Evolutionary conservation across 2,113 vertebrate genomes (phyloP).

Genomic region (Rynchops niger): DNA sequence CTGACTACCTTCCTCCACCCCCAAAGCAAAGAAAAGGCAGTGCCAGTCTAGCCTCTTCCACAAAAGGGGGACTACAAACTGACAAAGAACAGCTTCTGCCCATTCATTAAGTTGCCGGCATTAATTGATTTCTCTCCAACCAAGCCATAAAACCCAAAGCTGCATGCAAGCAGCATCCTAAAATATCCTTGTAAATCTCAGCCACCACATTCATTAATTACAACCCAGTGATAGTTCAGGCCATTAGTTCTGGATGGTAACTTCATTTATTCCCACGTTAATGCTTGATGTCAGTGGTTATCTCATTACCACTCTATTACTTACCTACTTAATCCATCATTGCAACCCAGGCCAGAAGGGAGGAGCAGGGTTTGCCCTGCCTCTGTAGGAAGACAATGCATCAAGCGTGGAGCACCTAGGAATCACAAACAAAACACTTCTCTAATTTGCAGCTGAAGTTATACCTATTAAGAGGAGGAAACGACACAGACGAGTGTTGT

Average conservation of each 20-base stretch:
- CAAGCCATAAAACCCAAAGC: conserved; percentile 60
- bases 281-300: conserved; percentile 71
- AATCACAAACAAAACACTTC: conserved; percentile 24
- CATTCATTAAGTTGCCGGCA: conserved; percentile 36
- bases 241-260: conserved; percentile 77
- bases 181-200: conserved; percentile 75
- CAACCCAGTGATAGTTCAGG: conserved; percentile 52
- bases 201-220: conserved; percentile 73
- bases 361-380: neutral
- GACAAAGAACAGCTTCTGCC: conserved; percentile 1
- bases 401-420: neutral
- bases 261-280: conserved; percentile 76
- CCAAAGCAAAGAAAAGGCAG: neutral
- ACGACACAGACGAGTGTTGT: neutral
- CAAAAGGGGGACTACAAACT: neutral
- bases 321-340: conserved; percentile 58
- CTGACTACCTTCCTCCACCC: neutral
- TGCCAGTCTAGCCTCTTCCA: neutral
- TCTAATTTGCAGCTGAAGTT: neutral
- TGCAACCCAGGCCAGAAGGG: conserved; percentile 6
- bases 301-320: conserved; percentile 74
- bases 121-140: conserved; percentile 64
- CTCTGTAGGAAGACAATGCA: neutral
- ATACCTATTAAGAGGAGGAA: neutral
- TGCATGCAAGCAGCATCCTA: conserved; percentile 62